Evolutionary conservation across 2,888 invertebrate species (phyloP).

Genomic region (Blastobasis lacticolella): DNA sequence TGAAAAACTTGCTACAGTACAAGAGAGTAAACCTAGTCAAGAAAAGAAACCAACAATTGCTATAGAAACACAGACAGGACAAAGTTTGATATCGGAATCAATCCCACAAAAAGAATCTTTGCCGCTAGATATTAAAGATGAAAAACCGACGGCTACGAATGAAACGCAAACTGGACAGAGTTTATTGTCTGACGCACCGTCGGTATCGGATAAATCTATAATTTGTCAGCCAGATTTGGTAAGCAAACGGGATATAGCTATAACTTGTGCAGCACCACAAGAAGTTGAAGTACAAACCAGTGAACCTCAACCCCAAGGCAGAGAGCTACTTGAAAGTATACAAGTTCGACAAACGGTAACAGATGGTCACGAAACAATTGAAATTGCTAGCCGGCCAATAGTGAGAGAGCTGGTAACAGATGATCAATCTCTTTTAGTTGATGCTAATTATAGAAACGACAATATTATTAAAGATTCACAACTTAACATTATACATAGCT

Average conservation of each 20-base stretch:
- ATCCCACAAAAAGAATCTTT: slow-evolving; percentile 5
- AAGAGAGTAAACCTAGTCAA: slow-evolving; percentile 32
- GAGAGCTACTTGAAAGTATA: slow-evolving; percentile 75
- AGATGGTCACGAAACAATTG: slow-evolving; percentile 80
- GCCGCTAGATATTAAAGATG: slow-evolving; percentile 18
- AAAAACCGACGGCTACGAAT: slow-evolving; percentile 42
- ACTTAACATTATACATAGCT: slow-evolving; percentile 80
- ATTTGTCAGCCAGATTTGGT: slow-evolving; percentile 49
- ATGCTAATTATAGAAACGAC: slow-evolving; percentile 80
- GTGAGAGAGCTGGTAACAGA: slow-evolving; percentile 58
- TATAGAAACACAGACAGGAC: slow-evolving; percentile 15
- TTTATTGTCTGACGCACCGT: slow-evolving; percentile 58
- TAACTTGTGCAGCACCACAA: slow-evolving; percentile 67
- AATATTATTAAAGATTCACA: slow-evolving; percentile 75
- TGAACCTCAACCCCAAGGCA: slow-evolving; percentile 61
- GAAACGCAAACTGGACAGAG: slow-evolving; percentile 82
- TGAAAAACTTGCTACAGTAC: slow-evolving; percentile 19
- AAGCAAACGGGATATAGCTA: slow-evolving; percentile 63
- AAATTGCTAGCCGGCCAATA: slow-evolving; percentile 79
- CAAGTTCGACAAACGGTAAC: slow-evolving; percentile 77
- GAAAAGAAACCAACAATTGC: slow-evolving; percentile 12
- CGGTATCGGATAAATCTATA: slow-evolving; percentile 56
- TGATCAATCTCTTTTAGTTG: slow-evolving; percentile 79
- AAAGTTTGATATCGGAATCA: slow-evolving; percentile 13
- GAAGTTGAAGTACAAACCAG: slow-evolving; percentile 79